Conservation (phyloP, 1,140 invertebrate species). For the Drosophila murphyi region DNA sequence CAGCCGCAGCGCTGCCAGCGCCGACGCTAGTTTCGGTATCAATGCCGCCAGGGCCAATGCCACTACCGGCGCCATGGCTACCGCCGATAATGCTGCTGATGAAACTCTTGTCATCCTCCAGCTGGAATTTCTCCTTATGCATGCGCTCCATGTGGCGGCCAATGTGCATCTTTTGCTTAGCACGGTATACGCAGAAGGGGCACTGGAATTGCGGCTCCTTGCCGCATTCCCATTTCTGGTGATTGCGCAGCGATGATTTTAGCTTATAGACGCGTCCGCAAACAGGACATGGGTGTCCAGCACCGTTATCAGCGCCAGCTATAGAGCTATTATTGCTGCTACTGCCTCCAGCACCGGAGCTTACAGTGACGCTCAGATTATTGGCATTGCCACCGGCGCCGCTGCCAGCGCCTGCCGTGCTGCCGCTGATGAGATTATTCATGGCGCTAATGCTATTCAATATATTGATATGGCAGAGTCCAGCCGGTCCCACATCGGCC, state of each 20-base stretch:
- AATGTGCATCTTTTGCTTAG: conserved; percentile 94
- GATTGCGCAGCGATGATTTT: conserved; percentile 92
- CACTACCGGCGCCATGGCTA: conserved; percentile 31
- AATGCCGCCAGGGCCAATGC: conserved; percentile 16
- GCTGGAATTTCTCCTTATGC: conserved; percentile 89
- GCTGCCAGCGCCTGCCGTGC: conserved; percentile 45
- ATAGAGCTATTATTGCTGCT: conserved; percentile 44
- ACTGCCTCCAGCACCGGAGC: conserved; percentile 23
- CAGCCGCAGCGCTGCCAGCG: conserved; percentile 24
- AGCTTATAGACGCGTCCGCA: conserved; percentile 93
- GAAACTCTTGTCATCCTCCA: conserved; percentile 76
- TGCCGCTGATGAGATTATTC: conserved; percentile 79
- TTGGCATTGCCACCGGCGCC: conserved; percentile 1
- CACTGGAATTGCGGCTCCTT: conserved; percentile 93
- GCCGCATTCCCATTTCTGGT: conserved; percentile 95
- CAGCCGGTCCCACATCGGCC: conserved; percentile 81
- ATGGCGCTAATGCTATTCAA: conserved; percentile 82
- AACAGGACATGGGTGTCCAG: conserved; percentile 89
- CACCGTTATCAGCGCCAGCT: conserved; percentile 71
- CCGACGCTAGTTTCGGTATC: conserved; percentile 21
- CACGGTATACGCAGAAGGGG: conserved; percentile 92
- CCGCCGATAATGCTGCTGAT: conserved; percentile 47
- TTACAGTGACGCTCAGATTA: conserved; percentile 41
- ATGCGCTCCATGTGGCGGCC: conserved; percentile 94
- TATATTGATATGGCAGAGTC: conserved; percentile 79